These are phyloP conservation scores for Melanchra persicariae DNA, from an alignment of 2,888 invertebrate genomes.

Conservation along the genomic window DNA sequence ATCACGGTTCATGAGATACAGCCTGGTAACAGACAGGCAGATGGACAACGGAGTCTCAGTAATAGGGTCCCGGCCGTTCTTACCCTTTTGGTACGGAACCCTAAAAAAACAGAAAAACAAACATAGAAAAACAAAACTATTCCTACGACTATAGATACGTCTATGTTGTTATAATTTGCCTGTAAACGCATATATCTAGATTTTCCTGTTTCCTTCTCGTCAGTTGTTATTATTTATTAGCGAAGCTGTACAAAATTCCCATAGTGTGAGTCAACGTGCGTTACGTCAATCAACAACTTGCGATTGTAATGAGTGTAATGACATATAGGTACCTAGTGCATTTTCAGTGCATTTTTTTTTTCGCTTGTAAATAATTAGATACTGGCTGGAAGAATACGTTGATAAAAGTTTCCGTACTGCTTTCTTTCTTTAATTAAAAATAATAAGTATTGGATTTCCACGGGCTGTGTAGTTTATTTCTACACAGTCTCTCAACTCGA, in stretches of 20 bases:
- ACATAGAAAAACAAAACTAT: slow-evolving; percentile 12
- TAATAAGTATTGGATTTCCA: neutral
- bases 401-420: slow-evolving; percentile 10
- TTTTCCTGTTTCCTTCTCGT: slow-evolving; percentile 48
- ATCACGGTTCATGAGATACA: too few species aligned
- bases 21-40: too few species aligned
- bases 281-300: slow-evolving; percentile 21
- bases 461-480: neutral
- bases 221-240: slow-evolving; percentile 18
- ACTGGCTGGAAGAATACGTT: slow-evolving; percentile 6
- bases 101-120: neutral
- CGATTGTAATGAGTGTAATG: too few species aligned
- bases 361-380: slow-evolving; percentile 1
- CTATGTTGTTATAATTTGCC: slow-evolving; percentile 14
- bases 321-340: too few species aligned
- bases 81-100: neutral
- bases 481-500: neutral
- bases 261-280: slow-evolving; percentile 40
- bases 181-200: slow-evolving; percentile 23
- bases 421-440: slow-evolving; percentile 1
- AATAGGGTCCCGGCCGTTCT: too few species aligned
- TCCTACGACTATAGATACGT: neutral
- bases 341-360: slow-evolving; percentile 23
- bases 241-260: slow-evolving; percentile 40
- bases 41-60: too few species aligned